A percentile compares a stretch with the other conserved stretches of the same genome.
Evolutionary conservation across 2,888 invertebrate species (phyloP).

Genomic region (Pseudococcus longispinus): DNA sequence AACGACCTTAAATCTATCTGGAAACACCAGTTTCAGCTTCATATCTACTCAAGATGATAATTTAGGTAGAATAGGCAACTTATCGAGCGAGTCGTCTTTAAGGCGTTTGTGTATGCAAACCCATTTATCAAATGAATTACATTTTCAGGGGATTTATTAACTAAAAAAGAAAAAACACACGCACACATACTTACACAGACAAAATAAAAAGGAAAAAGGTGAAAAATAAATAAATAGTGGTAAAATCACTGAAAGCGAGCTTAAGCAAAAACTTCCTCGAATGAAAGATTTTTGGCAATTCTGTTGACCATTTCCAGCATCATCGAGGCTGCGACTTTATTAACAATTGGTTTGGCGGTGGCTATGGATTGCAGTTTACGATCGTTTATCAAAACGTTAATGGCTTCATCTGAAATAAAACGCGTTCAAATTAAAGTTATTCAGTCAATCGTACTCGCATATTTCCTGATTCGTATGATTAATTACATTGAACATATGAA

Average conservation of each 20-base stretch:
- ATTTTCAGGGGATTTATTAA: no score
- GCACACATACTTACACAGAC: not conserved
- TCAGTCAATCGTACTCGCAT: not conserved
- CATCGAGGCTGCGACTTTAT: conserved; percentile 66
- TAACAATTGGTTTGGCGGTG: conserved; percentile 68
- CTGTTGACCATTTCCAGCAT: conserved; percentile 68
- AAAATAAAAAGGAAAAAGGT: not conserved
- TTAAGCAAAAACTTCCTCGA: conserved; percentile 66
- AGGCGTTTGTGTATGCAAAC: no score
- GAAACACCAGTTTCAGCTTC: no score
- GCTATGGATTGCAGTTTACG: conserved; percentile 68
- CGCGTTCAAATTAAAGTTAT: not conserved
- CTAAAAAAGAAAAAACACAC: not conserved
- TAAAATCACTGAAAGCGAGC: not conserved
- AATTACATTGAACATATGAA: not conserved
- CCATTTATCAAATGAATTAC: no score
- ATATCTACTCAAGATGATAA: no score
- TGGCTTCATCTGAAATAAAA: conserved; percentile 63
- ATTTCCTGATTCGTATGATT: not conserved
- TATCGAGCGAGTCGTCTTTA: no score
- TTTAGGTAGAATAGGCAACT: no score
- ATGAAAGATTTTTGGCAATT: conserved; percentile 66
- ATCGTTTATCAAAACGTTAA: conserved; percentile 69
- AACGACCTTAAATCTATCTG: no score
- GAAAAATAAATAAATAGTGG: conserved; percentile 2